Evolutionary conservation across 1,140 invertebrate genomes (phyloP).

Genomic region (Platyura marginata): DNA sequence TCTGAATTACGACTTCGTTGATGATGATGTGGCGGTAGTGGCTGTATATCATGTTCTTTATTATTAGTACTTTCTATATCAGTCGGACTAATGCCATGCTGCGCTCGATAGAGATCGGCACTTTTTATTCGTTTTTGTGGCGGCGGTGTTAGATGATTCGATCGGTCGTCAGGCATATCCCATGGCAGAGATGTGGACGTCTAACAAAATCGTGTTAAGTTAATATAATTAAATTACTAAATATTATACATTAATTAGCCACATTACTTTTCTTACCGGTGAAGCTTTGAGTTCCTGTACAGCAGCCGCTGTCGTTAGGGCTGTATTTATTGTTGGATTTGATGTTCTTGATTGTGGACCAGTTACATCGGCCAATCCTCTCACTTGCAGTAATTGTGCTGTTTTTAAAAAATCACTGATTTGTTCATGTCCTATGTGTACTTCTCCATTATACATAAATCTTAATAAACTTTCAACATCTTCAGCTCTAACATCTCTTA

Average conservation of each 20-base stretch:
- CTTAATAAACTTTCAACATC: constrained; percentile 80
- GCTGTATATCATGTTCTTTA: constrained; percentile 11
- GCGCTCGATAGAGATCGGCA: constrained; percentile 36
- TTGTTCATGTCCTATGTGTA: constrained; percentile 79
- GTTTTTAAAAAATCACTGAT: constrained; percentile 74
- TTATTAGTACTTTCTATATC: constrained; percentile 13
- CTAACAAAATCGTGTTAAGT: not conserved
- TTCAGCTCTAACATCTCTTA: constrained; percentile 70
- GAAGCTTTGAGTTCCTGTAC: constrained; percentile 21
- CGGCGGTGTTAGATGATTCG: constrained; percentile 23
- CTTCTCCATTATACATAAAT: constrained; percentile 92
- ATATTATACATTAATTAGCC: constrained; percentile 9
- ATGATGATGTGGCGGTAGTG: constrained; percentile 18
- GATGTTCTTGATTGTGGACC: constrained; percentile 29
- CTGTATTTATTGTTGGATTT: constrained; percentile 23
- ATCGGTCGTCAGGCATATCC: constrained; percentile 4
- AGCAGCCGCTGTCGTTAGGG: constrained; percentile 6
- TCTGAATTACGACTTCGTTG: constrained; percentile 11
- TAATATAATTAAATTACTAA: not conserved
- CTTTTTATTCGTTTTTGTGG: constrained; percentile 40
- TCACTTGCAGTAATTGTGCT: constrained; percentile 75
- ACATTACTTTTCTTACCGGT: constrained; percentile 25
- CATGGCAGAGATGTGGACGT: constrained; percentile 5
- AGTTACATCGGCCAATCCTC: constrained; percentile 72
- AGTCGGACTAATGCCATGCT: constrained; percentile 23